A percentile compares a stretch with the other conserved stretches of the same genome.
Conservation (phyloP, 2,113 vertebrate species). For the Acrocephalus kingi region DNA sequence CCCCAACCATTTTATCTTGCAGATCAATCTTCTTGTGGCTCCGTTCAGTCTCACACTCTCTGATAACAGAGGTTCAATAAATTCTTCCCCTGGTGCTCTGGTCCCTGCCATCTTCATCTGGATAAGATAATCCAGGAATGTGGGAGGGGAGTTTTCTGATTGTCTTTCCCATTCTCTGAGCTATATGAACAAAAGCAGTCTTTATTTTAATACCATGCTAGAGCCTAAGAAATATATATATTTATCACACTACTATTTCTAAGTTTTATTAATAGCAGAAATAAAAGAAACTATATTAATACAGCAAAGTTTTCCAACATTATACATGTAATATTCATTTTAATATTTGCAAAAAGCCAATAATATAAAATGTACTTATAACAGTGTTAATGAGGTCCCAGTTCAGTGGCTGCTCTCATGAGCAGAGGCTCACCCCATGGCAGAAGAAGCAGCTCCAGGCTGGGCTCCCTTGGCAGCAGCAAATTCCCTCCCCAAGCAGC, state of each 20-base stretch:
- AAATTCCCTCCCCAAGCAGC: neutral
- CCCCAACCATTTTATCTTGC: neutral
- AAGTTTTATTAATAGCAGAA: too few species aligned
- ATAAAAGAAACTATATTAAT: too few species aligned
- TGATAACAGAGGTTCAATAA: too few species aligned
- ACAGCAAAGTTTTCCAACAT: neutral
- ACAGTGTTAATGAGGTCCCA: neutral
- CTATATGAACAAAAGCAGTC: too few species aligned
- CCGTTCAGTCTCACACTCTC: neutral
- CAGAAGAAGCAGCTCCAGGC: neutral
- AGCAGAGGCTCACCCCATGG: neutral
- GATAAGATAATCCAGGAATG: neutral
- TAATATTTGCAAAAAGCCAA: neutral
- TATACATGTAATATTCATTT: neutral
- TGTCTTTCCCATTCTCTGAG: too few species aligned
- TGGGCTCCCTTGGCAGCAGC: neutral
- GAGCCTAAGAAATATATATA: too few species aligned
- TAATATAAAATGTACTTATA: neutral
- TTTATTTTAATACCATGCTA: neutral
- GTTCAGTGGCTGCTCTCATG: neutral
- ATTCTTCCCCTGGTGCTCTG: neutral
- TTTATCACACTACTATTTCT: too few species aligned
- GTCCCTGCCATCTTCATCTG: neutral
- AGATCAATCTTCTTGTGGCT: neutral
- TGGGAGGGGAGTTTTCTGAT: neutral